A percentile compares a stretch with the other conserved stretches of the same genome.
Evolutionary conservation across 1,140 invertebrate species (phyloP).

Genomic region (Hetaerina americana): DNA sequence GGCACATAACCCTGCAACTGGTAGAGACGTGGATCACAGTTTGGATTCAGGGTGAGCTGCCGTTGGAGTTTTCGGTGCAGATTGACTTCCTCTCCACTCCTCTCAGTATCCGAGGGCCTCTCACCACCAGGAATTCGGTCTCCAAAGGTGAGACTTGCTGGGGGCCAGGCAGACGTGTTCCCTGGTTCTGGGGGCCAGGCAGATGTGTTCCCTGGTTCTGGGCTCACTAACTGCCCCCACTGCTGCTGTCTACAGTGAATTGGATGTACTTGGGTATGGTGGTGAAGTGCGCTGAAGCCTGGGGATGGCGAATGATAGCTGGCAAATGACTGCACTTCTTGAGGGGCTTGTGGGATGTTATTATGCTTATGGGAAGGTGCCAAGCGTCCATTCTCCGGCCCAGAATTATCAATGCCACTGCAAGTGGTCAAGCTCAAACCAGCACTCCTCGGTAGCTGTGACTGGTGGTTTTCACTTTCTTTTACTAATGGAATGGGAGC

Average conservation of each 20-base stretch:
- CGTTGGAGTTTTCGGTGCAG: constrained; percentile 65
- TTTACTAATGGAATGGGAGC: neutral
- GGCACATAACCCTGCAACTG: constrained; percentile 18
- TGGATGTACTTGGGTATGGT: neutral
- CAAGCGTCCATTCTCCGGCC: neutral
- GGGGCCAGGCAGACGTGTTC: constrained; percentile 12
- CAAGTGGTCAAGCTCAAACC: neutral
- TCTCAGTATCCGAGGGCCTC: constrained; percentile 29
- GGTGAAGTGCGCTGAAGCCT: neutral
- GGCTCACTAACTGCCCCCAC: neutral
- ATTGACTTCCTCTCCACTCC: constrained; percentile 30
- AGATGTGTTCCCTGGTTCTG: neutral
- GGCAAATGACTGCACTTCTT: neutral
- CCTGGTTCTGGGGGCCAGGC: neutral
- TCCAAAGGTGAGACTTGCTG: neutral
- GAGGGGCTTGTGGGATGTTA: neutral
- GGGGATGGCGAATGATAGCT: neutral
- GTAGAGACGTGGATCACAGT: constrained; percentile 54
- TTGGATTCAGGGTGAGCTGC: constrained; percentile 68
- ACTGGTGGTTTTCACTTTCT: neutral
- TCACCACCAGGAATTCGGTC: constrained; percentile 29
- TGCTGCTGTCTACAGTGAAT: neutral
- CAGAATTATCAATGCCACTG: neutral
- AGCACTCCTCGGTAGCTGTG: neutral
- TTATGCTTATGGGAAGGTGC: neutral